A percentile compares a stretch with the other conserved stretches of the same genome.
These are phyloP conservation scores for Sclerurus mexicanus DNA, from an alignment of 2,113 vertebrate species.

Conservation along the genomic window DNA sequence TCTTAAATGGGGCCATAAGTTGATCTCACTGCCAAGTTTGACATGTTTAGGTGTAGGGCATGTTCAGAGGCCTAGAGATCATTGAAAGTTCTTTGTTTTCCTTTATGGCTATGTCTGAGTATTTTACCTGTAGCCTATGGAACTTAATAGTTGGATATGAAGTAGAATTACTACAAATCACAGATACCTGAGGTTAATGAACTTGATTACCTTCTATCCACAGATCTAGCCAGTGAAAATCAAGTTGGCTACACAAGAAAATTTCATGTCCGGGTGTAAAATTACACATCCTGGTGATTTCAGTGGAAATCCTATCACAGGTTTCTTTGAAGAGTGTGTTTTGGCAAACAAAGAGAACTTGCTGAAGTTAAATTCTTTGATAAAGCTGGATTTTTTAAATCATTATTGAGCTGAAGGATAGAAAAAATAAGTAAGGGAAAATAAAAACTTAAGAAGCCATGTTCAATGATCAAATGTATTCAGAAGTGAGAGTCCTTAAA, in stretches of 20 bases:
- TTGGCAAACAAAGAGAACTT: neutral
- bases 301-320: neutral
- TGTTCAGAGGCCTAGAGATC: neutral
- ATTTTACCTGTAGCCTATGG: neutral
- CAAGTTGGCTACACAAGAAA: neutral
- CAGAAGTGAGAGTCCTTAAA: neutral
- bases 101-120: neutral
- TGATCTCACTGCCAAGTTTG: neutral
- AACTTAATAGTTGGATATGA: neutral
- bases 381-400: neutral
- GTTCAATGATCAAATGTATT: neutral
- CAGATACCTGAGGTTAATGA: neutral
- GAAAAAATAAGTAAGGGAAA: neutral
- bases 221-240: neutral
- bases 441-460: neutral
- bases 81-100: neutral
- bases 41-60: neutral
- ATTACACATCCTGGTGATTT: neutral
- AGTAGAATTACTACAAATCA: neutral
- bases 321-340: neutral
- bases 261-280: neutral
- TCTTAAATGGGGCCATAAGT: neutral
- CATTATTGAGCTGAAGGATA: neutral
- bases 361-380: neutral
- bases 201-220: neutral